Conservation (phyloP, 2,888 invertebrate species). For the Chrysopilus asiliformis region DNA sequence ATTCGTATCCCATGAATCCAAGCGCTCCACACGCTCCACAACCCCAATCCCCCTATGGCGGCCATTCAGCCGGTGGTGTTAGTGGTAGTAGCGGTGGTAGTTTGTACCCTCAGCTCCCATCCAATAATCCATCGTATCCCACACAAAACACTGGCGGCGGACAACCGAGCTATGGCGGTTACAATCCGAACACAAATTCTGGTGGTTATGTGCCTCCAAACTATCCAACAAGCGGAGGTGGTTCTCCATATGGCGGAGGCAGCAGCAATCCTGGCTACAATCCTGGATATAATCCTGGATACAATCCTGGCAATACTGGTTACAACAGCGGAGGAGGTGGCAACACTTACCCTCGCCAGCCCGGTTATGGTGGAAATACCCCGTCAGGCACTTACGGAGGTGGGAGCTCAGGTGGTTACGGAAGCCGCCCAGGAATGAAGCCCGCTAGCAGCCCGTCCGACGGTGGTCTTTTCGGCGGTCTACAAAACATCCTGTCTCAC, state of each 20-base stretch:
- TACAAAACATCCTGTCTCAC: constrained; percentile 25
- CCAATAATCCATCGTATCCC: constrained; percentile 14
- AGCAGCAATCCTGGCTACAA: constrained; percentile 7
- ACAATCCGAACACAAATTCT: constrained; percentile 22
- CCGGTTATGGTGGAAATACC: background rate
- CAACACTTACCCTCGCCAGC: no score
- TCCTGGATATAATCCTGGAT: background rate
- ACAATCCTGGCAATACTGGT: background rate
- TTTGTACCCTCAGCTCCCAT: constrained; percentile 15
- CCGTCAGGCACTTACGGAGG: background rate
- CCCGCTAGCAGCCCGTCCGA: background rate
- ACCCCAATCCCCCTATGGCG: constrained; percentile 1
- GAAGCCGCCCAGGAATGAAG: background rate
- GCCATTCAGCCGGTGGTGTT: background rate
- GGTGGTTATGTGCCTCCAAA: constrained; percentile 25
- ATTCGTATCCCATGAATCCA: constrained; percentile 1
- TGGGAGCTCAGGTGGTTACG: background rate
- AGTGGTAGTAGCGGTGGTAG: constrained; percentile 21
- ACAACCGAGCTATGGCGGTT: constrained; percentile 18
- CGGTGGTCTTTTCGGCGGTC: constrained; percentile 6
- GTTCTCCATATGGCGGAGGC: background rate
- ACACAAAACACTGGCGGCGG: constrained; percentile 22
- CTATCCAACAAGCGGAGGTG: constrained; percentile 11
- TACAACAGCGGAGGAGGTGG: constrained; percentile 6
- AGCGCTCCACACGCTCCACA: constrained; percentile 2